Conservation (phyloP, 2,888 invertebrate genomes). For the Dicyrtomina minuta region DNA sequence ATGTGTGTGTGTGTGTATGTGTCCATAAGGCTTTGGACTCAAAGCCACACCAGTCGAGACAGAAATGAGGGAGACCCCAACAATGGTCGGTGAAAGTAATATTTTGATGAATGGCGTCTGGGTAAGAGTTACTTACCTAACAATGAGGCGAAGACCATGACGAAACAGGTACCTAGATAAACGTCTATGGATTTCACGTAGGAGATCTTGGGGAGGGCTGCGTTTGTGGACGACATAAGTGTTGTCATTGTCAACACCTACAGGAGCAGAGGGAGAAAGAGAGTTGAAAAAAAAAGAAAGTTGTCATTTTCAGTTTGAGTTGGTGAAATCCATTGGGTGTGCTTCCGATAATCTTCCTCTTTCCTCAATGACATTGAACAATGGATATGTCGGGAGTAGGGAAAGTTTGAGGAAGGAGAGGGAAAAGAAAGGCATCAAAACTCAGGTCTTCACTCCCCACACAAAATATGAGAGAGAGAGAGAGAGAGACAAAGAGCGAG, state of each 20-base stretch:
- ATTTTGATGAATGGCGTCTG: no score
- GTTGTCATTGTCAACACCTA: conserved; percentile 91
- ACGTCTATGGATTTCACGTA: conserved; percentile 98
- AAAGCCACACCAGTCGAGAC: no score
- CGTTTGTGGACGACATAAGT: conserved; percentile 93
- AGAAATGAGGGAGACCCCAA: no score
- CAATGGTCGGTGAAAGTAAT: no score
- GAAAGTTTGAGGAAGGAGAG: conserved; percentile 14
- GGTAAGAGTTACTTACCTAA: conserved; percentile 73
- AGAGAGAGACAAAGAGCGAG: neutral
- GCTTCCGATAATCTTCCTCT: conserved; percentile 24
- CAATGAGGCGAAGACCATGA: conserved; percentile 97
- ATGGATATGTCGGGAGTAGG: conserved; percentile 11
- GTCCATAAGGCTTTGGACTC: no score
- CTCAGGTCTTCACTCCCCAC: no score
- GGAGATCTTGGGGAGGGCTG: conserved; percentile 94
- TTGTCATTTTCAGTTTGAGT: conserved; percentile 31
- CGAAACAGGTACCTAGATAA: conserved; percentile 95
- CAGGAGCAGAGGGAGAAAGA: conserved; percentile 14
- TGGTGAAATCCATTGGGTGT: conserved; percentile 19
- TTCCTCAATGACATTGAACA: conserved; percentile 23
- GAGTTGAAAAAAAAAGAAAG: conserved; percentile 26
- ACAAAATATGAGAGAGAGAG: conserved; percentile 3
- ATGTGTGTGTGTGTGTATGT: no score
- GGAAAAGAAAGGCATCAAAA: neutral